Conservation (phyloP, 2,113 vertebrate species). For the Todiramphus saurophagus region DNA sequence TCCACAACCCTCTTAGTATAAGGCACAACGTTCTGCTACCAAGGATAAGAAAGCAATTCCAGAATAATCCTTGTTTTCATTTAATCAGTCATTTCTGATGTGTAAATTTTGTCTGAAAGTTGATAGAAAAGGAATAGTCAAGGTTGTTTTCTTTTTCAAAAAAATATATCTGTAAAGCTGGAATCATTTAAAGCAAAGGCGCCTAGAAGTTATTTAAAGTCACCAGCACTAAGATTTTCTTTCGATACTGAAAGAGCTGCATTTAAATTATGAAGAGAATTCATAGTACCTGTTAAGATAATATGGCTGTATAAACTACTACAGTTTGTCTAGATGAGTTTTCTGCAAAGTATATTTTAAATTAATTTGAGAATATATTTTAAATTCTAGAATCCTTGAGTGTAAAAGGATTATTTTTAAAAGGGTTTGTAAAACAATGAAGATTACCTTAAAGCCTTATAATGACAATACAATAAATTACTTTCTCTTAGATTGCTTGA, state of each 20-base stretch:
- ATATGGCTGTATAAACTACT: neutral
- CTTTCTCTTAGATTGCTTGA: neutral
- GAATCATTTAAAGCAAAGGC: neutral
- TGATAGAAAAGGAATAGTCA: neutral
- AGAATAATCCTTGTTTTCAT: neutral
- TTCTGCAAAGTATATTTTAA: conserved; percentile 32
- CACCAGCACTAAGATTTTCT: neutral
- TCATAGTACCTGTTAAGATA: neutral
- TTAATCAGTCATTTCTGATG: neutral
- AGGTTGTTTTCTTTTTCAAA: neutral
- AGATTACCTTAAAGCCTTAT: neutral
- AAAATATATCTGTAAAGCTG: neutral
- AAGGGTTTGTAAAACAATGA: neutral
- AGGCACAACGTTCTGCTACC: neutral
- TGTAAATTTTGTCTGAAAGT: neutral
- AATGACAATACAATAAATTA: neutral
- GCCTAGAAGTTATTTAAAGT: neutral
- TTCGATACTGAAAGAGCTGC: neutral
- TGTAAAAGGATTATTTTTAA: neutral
- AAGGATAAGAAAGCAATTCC: neutral
- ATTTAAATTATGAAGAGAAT: neutral
- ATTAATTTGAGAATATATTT: conserved; percentile 37
- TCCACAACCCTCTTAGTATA: neutral
- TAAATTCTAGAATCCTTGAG: conserved; percentile 24
- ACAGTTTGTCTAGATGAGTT: neutral